These are phyloP conservation scores for Deilephila porcellus DNA, from an alignment of 2,888 invertebrate genomes.

Conservation along the genomic window DNA sequence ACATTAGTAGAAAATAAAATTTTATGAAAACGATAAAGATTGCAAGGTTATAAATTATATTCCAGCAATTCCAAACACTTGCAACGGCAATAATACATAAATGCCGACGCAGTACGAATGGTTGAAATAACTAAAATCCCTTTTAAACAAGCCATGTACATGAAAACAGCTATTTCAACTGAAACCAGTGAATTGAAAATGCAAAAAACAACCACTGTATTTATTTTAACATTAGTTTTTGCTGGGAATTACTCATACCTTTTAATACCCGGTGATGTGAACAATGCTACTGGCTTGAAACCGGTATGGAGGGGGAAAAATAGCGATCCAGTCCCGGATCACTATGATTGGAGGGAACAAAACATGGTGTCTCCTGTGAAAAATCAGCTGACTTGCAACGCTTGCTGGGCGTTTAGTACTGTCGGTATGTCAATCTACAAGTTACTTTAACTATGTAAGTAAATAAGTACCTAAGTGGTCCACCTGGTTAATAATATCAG, in stretches of 20 bases:
- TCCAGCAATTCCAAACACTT: conserved; percentile 8
- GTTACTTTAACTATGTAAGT: too few relatives aligned
- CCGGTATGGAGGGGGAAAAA: background rate
- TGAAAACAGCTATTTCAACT: background rate
- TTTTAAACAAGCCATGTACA: conserved; percentile 10
- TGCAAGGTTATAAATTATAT: background rate
- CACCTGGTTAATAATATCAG: too few relatives aligned
- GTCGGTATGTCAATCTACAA: conserved; percentile 48
- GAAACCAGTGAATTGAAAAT: background rate
- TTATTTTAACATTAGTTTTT: conserved; percentile 32
- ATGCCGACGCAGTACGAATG: background rate
- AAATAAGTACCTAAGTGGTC: too few relatives aligned
- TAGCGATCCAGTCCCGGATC: conserved; percentile 34
- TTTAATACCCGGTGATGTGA: background rate
- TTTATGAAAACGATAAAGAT: conserved; percentile 2
- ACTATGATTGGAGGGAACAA: conserved; percentile 54
- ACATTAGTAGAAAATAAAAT: background rate
- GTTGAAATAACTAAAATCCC: conserved; percentile 5
- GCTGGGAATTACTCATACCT: background rate
- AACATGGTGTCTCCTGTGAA: conserved; percentile 57
- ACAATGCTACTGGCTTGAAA: background rate
- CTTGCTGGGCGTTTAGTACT: conserved; percentile 65
- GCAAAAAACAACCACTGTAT: background rate
- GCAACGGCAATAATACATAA: background rate
- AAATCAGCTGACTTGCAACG: conserved; percentile 53